Conservation (phyloP, 1,140 invertebrate species). For the Solen grandis region DNA sequence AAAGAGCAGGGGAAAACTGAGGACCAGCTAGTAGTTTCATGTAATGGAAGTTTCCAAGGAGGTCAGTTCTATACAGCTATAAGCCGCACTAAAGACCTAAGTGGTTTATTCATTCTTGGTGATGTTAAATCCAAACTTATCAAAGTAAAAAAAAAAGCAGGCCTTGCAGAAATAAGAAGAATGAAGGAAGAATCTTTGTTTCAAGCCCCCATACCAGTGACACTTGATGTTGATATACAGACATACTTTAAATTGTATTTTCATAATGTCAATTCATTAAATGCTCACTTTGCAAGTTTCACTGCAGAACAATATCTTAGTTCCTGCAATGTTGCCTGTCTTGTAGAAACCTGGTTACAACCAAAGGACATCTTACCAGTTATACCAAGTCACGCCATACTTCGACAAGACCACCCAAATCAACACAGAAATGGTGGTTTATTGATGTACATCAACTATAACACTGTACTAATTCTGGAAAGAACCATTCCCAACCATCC, state of each 20-base stretch:
- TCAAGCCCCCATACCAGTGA: too few relatives aligned
- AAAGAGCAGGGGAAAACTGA: constrained; percentile 24
- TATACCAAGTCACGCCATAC: not conserved
- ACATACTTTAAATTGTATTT: constrained; percentile 10
- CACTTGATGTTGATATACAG: not conserved
- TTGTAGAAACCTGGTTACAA: constrained; percentile 4
- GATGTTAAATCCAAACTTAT: not conserved
- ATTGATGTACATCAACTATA: not conserved
- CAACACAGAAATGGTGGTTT: constrained; percentile 8
- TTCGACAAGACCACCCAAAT: not conserved
- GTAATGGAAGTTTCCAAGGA: not conserved
- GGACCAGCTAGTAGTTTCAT: not conserved
- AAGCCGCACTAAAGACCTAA: constrained; percentile 15
- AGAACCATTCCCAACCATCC: not conserved
- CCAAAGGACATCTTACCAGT: not conserved
- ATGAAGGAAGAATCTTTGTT: too few relatives aligned
- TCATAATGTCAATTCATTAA: constrained; percentile 20
- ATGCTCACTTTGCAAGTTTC: not conserved
- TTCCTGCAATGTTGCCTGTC: not conserved
- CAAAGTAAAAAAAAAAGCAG: not conserved
- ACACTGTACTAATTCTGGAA: not conserved
- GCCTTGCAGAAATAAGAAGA: constrained; percentile 7
- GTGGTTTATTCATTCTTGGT: not conserved
- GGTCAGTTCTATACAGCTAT: constrained; percentile 24
- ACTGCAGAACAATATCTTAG: not conserved